phyloP scores from a whole-genome alignment of 2,113 vertebrate species.

The Diadophis punctatus region DNA sequence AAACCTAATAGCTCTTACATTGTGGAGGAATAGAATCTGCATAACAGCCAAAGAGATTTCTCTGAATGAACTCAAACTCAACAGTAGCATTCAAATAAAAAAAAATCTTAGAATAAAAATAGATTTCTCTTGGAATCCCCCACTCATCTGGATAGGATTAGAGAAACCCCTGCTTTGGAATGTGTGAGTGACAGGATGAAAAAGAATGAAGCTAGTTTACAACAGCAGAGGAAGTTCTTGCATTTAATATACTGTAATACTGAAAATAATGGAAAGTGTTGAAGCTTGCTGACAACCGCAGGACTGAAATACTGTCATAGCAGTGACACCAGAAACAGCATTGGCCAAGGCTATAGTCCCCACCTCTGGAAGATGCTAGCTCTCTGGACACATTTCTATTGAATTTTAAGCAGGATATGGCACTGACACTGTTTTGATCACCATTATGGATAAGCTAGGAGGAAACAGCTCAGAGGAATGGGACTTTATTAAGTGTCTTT shows the following conservation, averaged over 20 bases:
- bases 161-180: conserved; percentile 35
- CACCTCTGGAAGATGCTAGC: conserved; percentile 11
- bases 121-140: conserved; percentile 62
- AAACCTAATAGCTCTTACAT: conserved; percentile 34
- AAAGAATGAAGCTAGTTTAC: conserved; percentile 57
- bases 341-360: background rate
- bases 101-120: conserved; percentile 44
- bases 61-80: conserved; percentile 54
- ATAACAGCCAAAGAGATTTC: conserved; percentile 39
- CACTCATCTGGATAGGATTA: conserved; percentile 67
- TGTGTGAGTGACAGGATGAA: conserved; percentile 51
- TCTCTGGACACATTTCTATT: background rate
- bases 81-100: conserved; percentile 60
- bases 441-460: background rate
- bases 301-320: conserved; percentile 36
- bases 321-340: conserved; percentile 17
- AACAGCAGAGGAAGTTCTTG: conserved; percentile 40
- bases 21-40: conserved; percentile 40
- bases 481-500: background rate
- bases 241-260: conserved; percentile 35
- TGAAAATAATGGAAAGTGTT: conserved; percentile 52
- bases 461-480: background rate
- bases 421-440: background rate
- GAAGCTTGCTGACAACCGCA: conserved; percentile 36
- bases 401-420: background rate